phyloP scores from a whole-genome alignment of 2,888 invertebrate genomes.

The Trimorus sp. region DNA sequence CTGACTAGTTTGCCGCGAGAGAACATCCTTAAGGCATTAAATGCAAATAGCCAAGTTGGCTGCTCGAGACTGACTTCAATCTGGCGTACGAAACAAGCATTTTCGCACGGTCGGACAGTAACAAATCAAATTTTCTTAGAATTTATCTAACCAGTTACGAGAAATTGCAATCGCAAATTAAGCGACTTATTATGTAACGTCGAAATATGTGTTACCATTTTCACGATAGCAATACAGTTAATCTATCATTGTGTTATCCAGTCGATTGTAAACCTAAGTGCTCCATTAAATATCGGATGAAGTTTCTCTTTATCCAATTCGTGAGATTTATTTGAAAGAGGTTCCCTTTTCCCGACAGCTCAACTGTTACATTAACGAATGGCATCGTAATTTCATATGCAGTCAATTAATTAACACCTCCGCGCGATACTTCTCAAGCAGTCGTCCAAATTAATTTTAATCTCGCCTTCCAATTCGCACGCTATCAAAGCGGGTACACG shows the following conservation, averaged over 20 bases:
- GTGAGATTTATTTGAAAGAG: too few species aligned
- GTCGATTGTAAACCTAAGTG: not conserved
- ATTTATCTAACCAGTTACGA: constrained; percentile 13
- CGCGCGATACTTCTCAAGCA: constrained; percentile 1
- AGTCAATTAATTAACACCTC: too few species aligned
- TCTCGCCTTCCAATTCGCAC: constrained; percentile 24
- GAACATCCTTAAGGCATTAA: constrained; percentile 37
- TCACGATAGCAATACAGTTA: not conserved
- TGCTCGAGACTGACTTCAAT: constrained; percentile 36
- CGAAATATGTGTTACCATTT: not conserved
- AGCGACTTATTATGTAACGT: not conserved
- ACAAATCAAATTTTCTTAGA: constrained; percentile 45
- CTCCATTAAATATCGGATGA: too few species aligned
- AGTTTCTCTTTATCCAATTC: too few species aligned
- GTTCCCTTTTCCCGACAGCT: too few species aligned
- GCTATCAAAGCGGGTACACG: constrained; percentile 34
- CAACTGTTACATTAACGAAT: too few species aligned
- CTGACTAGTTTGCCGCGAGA: not conserved
- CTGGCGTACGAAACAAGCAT: constrained; percentile 32
- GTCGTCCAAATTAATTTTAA: constrained; percentile 47
- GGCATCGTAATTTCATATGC: too few species aligned
- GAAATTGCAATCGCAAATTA: constrained; percentile 35
- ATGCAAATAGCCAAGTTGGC: constrained; percentile 30
- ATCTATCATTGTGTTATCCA: not conserved
- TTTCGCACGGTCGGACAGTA: constrained; percentile 32